Evolutionary conservation across 2,888 invertebrate genomes (phyloP), one percentile per base, ranked within the genome.

Genomic region (Oeneis ivallda): DNA sequence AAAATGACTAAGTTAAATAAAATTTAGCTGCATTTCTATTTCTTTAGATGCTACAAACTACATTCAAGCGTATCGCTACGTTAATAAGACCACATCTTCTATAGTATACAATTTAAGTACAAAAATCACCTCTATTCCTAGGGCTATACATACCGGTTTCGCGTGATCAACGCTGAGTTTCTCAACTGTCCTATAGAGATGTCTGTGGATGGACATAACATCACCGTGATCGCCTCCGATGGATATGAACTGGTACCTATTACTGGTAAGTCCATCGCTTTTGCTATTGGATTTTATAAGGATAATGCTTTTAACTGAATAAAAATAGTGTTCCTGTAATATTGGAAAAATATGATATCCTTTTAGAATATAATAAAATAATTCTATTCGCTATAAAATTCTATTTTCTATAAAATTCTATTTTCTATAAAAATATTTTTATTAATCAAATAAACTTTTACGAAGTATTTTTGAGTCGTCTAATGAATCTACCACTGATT

Each of bases 161-260:
- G 97, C 34, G 86, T 96, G 58, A 95, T 97, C 75, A 97, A 97
- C 77, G 96, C 97, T 0, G 97, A 96, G 78, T 96, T 97, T 79
- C 92, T 97, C 52, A 97, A 97, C 82, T 97, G 97, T 73, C 97
- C 97, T 0, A 95, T 97, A 65, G 95, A 96, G 79, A 82, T 97
- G 71, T 96, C 96, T 0, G 92, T 97, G 7, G 97, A 97, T 74
- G 95, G 96, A 76, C 97, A 98, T 82, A 96, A 94, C 17, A 88
- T 98, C 70, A 94, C 93, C 0, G 93, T 96, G 45, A 95, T 97
- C 60, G 94, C 95, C 67, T 95, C 95, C 3, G 97, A 98, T 83
- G 97, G 97, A 1, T 94, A 94, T 74, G 95, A 97, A 73, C 83
- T 97, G 72, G 93, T 95, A 75, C 95, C 97, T 2, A 87, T 96